Evolutionary conservation across 2,888 invertebrate species (phyloP).

Genomic region (Mamestra brassicae): DNA sequence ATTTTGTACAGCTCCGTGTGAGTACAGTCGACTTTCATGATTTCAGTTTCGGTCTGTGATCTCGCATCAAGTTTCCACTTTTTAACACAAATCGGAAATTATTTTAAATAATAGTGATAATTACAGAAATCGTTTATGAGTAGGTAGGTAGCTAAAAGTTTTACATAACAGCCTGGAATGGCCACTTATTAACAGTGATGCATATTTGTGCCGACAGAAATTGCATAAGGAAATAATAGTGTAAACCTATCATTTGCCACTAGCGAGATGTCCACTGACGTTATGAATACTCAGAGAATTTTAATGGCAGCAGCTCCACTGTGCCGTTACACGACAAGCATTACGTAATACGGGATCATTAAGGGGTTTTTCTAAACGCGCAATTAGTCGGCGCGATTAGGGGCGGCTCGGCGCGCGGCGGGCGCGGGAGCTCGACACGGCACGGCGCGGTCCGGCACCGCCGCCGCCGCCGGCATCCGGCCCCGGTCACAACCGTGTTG

Average conservation of each 20-base stretch:
- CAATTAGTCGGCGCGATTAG: conserved; percentile 73
- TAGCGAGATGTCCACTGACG: conserved; percentile 51
- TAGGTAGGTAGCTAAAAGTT: conserved; percentile 4
- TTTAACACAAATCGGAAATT: neutral
- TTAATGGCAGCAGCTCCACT: conserved; percentile 64
- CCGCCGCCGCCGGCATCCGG: neutral
- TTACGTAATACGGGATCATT: conserved; percentile 65
- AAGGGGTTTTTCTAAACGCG: conserved; percentile 72
- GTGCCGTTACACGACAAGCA: conserved; percentile 60
- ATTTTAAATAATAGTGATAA: neutral
- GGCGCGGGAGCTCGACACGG: conserved; percentile 29
- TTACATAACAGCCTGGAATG: neutral
- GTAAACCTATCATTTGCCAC: conserved; percentile 47
- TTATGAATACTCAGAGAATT: conserved; percentile 61
- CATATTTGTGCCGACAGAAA: conserved; percentile 29
- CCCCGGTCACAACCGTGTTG: conserved; percentile 57
- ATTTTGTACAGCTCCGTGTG: neutral
- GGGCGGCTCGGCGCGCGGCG: conserved; percentile 61
- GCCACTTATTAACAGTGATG: conserved; percentile 27
- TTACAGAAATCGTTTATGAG: conserved; percentile 2
- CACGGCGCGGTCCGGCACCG: conserved; percentile 44
- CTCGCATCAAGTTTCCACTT: neutral
- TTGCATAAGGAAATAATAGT: conserved; percentile 41
- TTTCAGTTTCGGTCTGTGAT: neutral
- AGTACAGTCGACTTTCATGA: neutral